phyloP scores from a whole-genome alignment of 2,797 vertebrate species.

The Staurois parvus region DNA sequence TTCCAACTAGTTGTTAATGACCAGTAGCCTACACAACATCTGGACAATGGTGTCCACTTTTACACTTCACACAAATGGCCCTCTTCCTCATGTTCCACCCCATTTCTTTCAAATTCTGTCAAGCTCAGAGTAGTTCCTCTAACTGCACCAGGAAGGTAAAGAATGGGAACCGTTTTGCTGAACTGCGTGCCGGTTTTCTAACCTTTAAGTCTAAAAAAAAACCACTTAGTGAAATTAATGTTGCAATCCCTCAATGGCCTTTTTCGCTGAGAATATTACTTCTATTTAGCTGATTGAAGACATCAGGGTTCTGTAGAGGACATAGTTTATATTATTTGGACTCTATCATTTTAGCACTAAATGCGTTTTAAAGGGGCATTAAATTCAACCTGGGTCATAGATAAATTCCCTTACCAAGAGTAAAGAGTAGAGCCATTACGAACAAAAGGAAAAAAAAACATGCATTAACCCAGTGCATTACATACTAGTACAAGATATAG shows the following conservation, averaged over 20 bases:
- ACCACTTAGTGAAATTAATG: constrained; percentile 69
- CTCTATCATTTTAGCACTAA: constrained; percentile 62
- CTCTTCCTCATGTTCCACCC: constrained; percentile 72
- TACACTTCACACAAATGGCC: constrained; percentile 74
- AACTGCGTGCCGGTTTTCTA: constrained; percentile 58
- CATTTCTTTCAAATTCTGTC: constrained; percentile 77
- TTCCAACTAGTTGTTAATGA: constrained; percentile 67
- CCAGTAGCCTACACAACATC: constrained; percentile 67
- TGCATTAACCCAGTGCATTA: neutral
- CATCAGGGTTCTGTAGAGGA: constrained; percentile 32
- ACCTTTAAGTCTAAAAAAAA: constrained; percentile 67
- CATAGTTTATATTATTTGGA: constrained; percentile 62
- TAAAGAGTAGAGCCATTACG: neutral
- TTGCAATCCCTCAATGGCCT: constrained; percentile 64
- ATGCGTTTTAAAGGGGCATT: constrained; percentile 27
- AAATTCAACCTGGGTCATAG: neutral
- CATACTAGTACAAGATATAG: neutral
- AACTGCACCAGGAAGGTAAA: constrained; percentile 67
- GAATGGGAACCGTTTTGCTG: neutral
- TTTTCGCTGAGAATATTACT: constrained; percentile 59
- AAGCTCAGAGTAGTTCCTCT: constrained; percentile 67
- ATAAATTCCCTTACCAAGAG: neutral
- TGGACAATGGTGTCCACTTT: constrained; percentile 74
- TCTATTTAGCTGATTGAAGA: constrained; percentile 59
- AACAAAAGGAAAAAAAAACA: neutral